Evolutionary conservation across 1,140 invertebrate species (phyloP).

Genomic region (Chionoecetes opilio): DNA sequence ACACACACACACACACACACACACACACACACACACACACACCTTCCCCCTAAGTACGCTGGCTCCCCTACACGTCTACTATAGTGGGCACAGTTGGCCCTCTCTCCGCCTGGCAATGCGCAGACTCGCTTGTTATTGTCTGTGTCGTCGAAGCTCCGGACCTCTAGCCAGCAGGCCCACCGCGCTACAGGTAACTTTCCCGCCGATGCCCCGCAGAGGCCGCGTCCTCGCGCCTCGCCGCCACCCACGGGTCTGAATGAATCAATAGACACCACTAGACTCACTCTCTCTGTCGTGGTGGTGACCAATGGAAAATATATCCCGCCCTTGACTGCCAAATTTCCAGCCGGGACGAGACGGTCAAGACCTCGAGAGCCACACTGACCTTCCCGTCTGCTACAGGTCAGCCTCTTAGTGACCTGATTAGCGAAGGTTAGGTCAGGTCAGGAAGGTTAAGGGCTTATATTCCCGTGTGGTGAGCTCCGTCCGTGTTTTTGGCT

Average conservation of each 20-base stretch:
- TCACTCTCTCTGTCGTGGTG: conserved; percentile 21
- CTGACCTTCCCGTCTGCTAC: background rate
- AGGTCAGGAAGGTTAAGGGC: background rate
- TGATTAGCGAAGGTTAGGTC: too few species aligned
- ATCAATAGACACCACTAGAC: conserved; percentile 65
- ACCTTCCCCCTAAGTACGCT: background rate
- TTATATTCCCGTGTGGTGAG: background rate
- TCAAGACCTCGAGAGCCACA: background rate
- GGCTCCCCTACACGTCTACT: background rate
- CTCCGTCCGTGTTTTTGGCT: background rate
- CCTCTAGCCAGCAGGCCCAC: background rate
- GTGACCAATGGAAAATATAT: conserved; percentile 53
- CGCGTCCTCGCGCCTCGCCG: conserved; percentile 53
- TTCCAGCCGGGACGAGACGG: background rate
- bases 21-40: conserved; percentile 27
- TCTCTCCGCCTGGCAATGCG: background rate
- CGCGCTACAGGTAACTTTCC: conserved; percentile 1
- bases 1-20: conserved; percentile 21
- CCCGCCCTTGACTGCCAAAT: background rate
- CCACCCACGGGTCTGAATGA: conserved; percentile 69
- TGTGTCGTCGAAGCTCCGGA: background rate
- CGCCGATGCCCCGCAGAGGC: background rate
- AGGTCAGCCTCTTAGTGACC: too few species aligned
- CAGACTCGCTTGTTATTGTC: background rate
- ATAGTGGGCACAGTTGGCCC: background rate